Base-by-base conservation (phyloP, 2,888 invertebrate genomes). In the Athripsodes cinereus region DNA sequence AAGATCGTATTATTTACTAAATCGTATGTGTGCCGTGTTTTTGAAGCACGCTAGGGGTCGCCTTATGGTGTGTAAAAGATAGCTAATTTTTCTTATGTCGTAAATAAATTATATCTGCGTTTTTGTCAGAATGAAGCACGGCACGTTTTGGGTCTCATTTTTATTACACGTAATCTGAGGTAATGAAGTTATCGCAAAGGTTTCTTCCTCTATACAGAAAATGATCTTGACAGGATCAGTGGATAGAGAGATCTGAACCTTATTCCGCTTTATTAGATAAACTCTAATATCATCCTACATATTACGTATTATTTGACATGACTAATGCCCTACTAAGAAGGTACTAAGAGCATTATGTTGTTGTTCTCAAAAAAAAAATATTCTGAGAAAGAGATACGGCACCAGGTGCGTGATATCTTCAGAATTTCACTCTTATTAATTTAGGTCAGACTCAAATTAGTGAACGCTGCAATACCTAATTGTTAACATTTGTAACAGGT, bases 1-100 rank as follows among this genome's bases (percentile, higher is more conserved):
- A 22, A 56, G 44, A 56, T 56, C 51, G 52, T 56, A 56, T n/a
- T n/a, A n/a, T 52, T 56, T 56, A 46, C 50, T 44, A 51, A 55
- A 56, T 34, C 52, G 40, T 40, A 50, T 22, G 52, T 22, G 51
- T 19, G 19, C 26, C 44, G 46, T 48, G 52, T 22, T 18, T 16
- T 50, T 31, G 18, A 49, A 40, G 20, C 21, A 10, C 13, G 40
- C 13, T 13, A 16, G 40, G 40, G 40, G 40, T 40, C 40, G 40
- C 40, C 40, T 40, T 40, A 40, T 40, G 40, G 40, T 13, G 40
- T 16, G 40, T 40, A 40, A 40, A 13, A 40, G 48, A 48, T 20
- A 48, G 19, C 48, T 48, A 48, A 48, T 48, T 19, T 48, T 48
- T 48, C 48, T 48, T 16, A 40, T 40, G 40, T 13, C 16, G 40